A percentile compares a stretch with the other conserved stretches of the same genome.
Evolutionary conservation across 2,888 invertebrate genomes (phyloP).

Genomic region (Cybosia mesomella): DNA sequence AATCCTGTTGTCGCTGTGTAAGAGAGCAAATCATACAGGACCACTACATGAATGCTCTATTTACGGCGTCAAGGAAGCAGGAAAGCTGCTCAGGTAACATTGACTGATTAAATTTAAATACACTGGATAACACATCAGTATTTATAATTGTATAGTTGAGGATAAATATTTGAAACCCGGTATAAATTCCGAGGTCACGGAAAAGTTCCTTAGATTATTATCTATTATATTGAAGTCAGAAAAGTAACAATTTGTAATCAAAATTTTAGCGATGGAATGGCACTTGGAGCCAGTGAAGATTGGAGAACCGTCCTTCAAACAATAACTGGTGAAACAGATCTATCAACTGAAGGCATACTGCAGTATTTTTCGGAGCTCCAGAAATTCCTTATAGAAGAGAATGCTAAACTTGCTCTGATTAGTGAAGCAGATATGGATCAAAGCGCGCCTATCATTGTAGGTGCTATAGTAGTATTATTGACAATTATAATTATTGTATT

Average conservation of each 20-base stretch:
- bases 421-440: conserved; percentile 71
- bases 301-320: conserved; percentile 77
- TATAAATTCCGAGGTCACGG: conserved; percentile 15
- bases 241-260: not conserved
- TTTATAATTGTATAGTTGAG: conserved; percentile 27
- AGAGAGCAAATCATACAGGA: conserved; percentile 88
- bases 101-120: conserved; percentile 28
- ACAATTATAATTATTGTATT: conserved; percentile 72
- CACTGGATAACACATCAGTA: conserved; percentile 30
- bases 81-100: conserved; percentile 86
- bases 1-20: conserved; percentile 91
- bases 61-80: conserved; percentile 89
- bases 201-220: not conserved
- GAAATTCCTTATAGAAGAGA: conserved; percentile 70
- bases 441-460: conserved; percentile 77
- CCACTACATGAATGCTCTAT: conserved; percentile 91
- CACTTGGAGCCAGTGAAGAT: conserved; percentile 78
- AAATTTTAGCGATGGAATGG: conserved; percentile 77
- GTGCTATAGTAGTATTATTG: conserved; percentile 70
- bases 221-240: too few species aligned
- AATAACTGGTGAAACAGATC: conserved; percentile 78
- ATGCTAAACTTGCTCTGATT: conserved; percentile 57
- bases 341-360: conserved; percentile 76
- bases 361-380: conserved; percentile 73
- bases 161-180: conserved; percentile 18